A percentile compares a stretch with the other conserved stretches of the same genome.
Evolutionary conservation across 2,888 invertebrate genomes (phyloP).

Genomic region (Apotomis capreana): DNA sequence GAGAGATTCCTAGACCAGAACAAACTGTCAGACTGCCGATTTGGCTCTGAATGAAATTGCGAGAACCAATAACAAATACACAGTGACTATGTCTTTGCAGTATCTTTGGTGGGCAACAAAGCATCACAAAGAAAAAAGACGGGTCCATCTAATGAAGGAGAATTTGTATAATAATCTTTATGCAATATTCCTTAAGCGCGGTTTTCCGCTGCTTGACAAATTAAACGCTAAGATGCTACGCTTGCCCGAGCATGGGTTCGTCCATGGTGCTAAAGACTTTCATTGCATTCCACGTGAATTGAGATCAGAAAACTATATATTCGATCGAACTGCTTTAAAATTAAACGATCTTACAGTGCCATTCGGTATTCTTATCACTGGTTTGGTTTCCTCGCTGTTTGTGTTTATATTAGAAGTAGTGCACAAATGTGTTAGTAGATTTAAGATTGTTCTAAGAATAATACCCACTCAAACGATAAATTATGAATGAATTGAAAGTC

Average conservation of each 20-base stretch:
- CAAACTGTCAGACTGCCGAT: slow-evolving; percentile 29
- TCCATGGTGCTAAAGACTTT: slow-evolving; percentile 1
- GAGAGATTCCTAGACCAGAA: slow-evolving; percentile 13
- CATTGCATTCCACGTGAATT: slow-evolving; percentile 12
- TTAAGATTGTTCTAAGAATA: not conserved
- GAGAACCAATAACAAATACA: slow-evolving; percentile 16
- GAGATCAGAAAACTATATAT: not conserved
- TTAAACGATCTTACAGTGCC: slow-evolving; percentile 23
- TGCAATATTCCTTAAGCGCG: slow-evolving; percentile 33
- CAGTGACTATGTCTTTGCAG: slow-evolving; percentile 26
- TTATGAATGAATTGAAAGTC: too few relatives aligned
- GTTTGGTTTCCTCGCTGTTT: slow-evolving; percentile 2
- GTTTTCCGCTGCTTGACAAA: slow-evolving; percentile 24
- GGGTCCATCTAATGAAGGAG: slow-evolving; percentile 25
- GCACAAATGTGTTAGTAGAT: slow-evolving; percentile 1
- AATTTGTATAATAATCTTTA: slow-evolving; percentile 18
- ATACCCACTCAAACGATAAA: too few relatives aligned
- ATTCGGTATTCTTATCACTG: slow-evolving; percentile 16
- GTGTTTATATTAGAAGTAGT: slow-evolving; percentile 18
- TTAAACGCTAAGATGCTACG: slow-evolving; percentile 14
- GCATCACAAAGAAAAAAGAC: not conserved
- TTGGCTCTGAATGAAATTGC: slow-evolving; percentile 26
- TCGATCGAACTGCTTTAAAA: slow-evolving; percentile 7
- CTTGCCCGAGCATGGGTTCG: slow-evolving; percentile 28
- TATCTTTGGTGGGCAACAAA: slow-evolving; percentile 35